Base-by-base conservation (phyloP, 1,140 invertebrate genomes). In the Bombus polaris region DNA sequence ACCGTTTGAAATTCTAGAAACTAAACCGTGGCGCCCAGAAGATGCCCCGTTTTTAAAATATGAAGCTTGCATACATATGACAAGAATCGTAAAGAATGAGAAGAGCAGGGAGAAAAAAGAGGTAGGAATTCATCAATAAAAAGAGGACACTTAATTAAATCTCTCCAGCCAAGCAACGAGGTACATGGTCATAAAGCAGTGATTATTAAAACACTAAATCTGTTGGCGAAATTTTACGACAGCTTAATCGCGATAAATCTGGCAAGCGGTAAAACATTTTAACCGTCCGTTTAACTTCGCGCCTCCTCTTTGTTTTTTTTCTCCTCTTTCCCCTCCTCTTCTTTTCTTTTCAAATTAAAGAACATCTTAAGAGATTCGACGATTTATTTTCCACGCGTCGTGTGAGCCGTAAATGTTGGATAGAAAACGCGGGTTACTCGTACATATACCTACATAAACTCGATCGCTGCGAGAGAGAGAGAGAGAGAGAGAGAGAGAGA, bases 151-250 rank as follows among this genome's bases (percentile, higher is more conserved):
- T 83, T 82, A 82, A 82, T 82, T 65, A 72, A 82, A 65, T 65
- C 62, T 35, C 42, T 44, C 22, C 28, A 22, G 10, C 37, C n/a
- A 22, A 39, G 44, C 39, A 44, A 78, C 62, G 9, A 66, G 62
- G 4, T 57, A 68, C 44, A 80, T 12, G 75, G 42, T n/a, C 44
- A 22, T 70, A 73, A 62, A 81, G 22, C 15, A 39, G n/a, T n/a
- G 35, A 78, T 84, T 84, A 84, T 79, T 57, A 57, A 71, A 78
- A 65, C 39, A 42, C 37, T 44, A 68, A 66, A 71, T 59, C 53
- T 78, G 57, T 79, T 44, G 32, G 75, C 28, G 75, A 84, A 84
- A 32, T 84, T 84, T 84, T 78, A 84, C 53, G 82, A 71, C 75
- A 57, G 28, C n/a, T 47, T 53, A 47, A 66, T 70, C 65, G n/a